Conservation (phyloP, 2,888 invertebrate genomes). For the Dastarcus helophoroides region DNA sequence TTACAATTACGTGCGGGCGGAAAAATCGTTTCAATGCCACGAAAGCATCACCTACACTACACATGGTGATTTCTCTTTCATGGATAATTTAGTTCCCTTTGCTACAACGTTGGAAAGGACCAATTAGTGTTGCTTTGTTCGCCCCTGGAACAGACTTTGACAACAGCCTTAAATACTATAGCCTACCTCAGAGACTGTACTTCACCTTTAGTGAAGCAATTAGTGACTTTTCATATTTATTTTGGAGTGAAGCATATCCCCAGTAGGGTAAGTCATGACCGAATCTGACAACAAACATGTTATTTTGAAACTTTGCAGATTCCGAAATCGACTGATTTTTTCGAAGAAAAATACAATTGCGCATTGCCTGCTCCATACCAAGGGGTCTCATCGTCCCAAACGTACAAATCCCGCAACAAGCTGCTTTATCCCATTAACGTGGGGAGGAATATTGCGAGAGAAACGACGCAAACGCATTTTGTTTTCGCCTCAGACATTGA, state of each 20-base stretch:
- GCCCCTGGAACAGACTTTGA: conserved; percentile 51
- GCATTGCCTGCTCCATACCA: conserved; percentile 17
- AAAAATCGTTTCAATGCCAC: conserved; percentile 38
- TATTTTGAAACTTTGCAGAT: too few species aligned
- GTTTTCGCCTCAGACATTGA: conserved; percentile 14
- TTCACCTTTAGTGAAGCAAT: conserved; percentile 41
- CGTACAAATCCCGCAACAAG: conserved; percentile 10
- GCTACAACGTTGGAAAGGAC: conserved; percentile 50
- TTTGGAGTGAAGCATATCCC: conserved; percentile 49
- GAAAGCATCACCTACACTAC: conserved; percentile 57
- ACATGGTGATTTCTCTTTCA: conserved; percentile 55
- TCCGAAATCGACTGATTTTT: too few species aligned
- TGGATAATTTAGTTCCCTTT: conserved; percentile 49
- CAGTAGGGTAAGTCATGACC: too few species aligned
- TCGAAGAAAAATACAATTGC: too few species aligned
- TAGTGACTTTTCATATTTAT: conserved; percentile 54
- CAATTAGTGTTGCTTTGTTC: conserved; percentile 52
- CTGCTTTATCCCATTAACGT: conserved; percentile 14
- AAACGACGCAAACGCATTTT: conserved; percentile 13
- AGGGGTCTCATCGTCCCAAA: conserved; percentile 3
- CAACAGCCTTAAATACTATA: conserved; percentile 44
- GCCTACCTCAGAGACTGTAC: conserved; percentile 47
- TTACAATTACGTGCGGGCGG: conserved; percentile 46
- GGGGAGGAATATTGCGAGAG: conserved; percentile 13
- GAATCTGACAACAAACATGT: too few species aligned